Evolutionary conservation across 2,113 vertebrate species (phyloP), one percentile per base, ranked within the genome.

Genomic region (Sisor rabdophorus): DNA sequence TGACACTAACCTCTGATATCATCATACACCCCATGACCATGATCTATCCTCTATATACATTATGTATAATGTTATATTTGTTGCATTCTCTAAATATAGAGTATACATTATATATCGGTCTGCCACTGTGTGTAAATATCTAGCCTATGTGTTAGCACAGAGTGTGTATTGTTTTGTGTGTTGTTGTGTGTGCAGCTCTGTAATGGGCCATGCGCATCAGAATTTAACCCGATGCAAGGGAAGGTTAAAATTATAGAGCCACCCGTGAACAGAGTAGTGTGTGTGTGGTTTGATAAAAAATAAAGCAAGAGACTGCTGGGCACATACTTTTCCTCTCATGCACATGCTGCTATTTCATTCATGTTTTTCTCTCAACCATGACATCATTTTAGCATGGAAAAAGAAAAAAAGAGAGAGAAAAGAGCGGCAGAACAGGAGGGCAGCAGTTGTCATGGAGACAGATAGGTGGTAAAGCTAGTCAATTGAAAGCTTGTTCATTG

Each of bases 361-460:
- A 82, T 82, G 72, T 72, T 82, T 79, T 82, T 79, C 58, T 72
- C 64, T 64, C 32, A 40, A 32, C 53, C 32, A 79, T 83, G 79
- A 84, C 79, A 72, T 85, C 81, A 85, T 81, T 56, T 65, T 75
- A 55, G 19, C 36, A 68, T 44, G 68, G 72, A 84, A 52, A 28
- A 47, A 50, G 72, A 73, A 22, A 60, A 61, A 63, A 30, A 79
- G 73, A 19, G 40, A 69, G 47, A 75, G 22, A 63, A 32, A 68
- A 67, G 71, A 74, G 73, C 55, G 32, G 63, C 19, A 53, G 36
- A 75, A 54, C 53, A 70, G 53, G 77, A 26, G 74, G 71, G 72
- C 56, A 75, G 53, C 26, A 59, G 83, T 85, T 83, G 81, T 81
- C 77, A 82, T 79, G 81, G 83, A 63, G 78, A 83, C 77, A 58